phyloP scores from a whole-genome alignment of 2,113 vertebrate genomes.

The Dolichotis patagonum region DNA sequence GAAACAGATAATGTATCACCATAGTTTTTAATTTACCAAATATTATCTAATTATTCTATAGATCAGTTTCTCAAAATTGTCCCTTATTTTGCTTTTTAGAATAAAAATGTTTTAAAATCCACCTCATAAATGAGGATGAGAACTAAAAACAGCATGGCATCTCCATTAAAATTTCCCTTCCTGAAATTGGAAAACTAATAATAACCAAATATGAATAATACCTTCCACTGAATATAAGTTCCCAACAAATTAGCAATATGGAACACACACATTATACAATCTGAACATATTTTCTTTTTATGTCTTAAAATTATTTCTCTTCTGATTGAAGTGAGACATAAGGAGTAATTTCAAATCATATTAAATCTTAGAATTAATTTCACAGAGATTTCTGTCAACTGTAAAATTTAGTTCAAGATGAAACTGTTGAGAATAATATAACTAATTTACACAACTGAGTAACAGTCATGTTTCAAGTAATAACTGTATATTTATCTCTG shows the following conservation, averaged over 20 bases:
- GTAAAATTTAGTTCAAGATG: not conserved
- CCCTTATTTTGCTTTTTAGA: not conserved
- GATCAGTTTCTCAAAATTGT: not conserved
- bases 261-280: not conserved
- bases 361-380: constrained; percentile 35
- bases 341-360: not conserved
- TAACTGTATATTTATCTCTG: not conserved
- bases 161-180: not conserved
- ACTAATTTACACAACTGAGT: not conserved
- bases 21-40: not conserved
- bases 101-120: not conserved
- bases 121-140: not conserved
- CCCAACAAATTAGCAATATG: not conserved
- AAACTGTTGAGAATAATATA: not conserved
- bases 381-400: not conserved
- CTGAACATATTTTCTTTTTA: not conserved
- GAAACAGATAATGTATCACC: not conserved
- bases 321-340: not conserved
- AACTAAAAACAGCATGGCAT: not conserved
- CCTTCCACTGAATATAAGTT: not conserved
- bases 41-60: too few species aligned
- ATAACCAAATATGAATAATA: not conserved
- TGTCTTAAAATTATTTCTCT: not conserved
- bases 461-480: not conserved
- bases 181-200: not conserved